Percentiles rank a stretch among this genome's conserved stretches.
Conservation (phyloP, 2,888 invertebrate species). For the Caenorhabditis sulstoni region DNA sequence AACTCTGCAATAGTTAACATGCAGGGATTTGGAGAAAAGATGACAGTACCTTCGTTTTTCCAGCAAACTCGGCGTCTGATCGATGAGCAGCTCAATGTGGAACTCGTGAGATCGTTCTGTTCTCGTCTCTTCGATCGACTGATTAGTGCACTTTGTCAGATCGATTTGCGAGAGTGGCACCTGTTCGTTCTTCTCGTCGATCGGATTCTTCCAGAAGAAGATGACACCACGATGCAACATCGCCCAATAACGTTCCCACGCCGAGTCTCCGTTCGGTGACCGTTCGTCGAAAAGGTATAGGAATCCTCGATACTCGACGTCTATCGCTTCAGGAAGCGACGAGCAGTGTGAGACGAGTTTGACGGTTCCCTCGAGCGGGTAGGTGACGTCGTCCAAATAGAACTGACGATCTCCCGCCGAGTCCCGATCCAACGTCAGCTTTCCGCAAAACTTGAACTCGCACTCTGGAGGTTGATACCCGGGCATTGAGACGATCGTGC, state of each 20-base stretch:
- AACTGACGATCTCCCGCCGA: slow-evolving; percentile 59
- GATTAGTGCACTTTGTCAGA: slow-evolving; percentile 69
- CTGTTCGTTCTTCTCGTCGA: slow-evolving; percentile 67
- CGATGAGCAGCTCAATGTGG: slow-evolving; percentile 82
- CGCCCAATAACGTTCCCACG: slow-evolving; percentile 73
- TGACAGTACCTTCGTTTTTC: slow-evolving; percentile 65
- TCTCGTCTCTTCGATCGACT: slow-evolving; percentile 56
- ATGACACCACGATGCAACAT: slow-evolving; percentile 70
- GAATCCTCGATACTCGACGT: slow-evolving; percentile 70
- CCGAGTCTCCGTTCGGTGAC: slow-evolving; percentile 51
- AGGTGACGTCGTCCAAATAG: slow-evolving; percentile 70
- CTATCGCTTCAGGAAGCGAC: slow-evolving; percentile 67
- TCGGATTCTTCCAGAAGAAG: slow-evolving; percentile 71
- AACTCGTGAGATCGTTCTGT: slow-evolving; percentile 39
- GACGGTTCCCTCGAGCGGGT: slow-evolving; percentile 74
- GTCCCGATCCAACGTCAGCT: slow-evolving; percentile 57
- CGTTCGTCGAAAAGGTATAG: slow-evolving; percentile 65
- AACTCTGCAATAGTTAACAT: slow-evolving; percentile 55
- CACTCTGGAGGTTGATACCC: slow-evolving; percentile 55
- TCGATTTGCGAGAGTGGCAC: slow-evolving; percentile 69
- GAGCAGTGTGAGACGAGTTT: slow-evolving; percentile 65
- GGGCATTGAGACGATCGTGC: slow-evolving; percentile 43
- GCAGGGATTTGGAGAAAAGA: background rate
- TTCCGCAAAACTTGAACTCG: slow-evolving; percentile 62
- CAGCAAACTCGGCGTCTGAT: slow-evolving; percentile 63